Percentiles rank a stretch among this genome's conserved stretches.
Evolutionary conservation across 2,888 invertebrate species (phyloP).

Genomic region (Scaptomyza tumidula): DNA sequence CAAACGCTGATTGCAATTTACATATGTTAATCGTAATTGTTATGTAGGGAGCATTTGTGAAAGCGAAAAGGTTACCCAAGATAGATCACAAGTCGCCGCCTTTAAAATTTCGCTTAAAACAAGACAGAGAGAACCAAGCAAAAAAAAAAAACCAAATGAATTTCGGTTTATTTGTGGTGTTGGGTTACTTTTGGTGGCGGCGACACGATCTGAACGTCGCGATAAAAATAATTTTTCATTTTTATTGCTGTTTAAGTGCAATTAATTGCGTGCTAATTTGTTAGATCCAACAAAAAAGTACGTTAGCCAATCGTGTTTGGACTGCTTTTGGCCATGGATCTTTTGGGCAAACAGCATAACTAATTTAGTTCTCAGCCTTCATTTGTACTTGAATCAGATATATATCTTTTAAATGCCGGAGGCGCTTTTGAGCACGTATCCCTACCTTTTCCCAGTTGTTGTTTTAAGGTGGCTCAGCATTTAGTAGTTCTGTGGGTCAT

Average conservation of each 20-base stretch:
- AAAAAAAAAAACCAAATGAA: conserved; percentile 10
- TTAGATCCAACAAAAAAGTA: conserved; percentile 25
- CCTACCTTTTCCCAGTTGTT: conserved; percentile 14
- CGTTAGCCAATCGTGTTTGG: conserved; percentile 13
- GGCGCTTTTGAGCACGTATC: conserved; percentile 3
- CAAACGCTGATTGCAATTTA: conserved; percentile 40
- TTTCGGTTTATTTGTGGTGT: conserved; percentile 17
- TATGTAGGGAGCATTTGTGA: conserved; percentile 43
- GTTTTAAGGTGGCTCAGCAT: conserved; percentile 7
- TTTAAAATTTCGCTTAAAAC: neutral
- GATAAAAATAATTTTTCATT: conserved; percentile 67
- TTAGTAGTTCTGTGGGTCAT: conserved; percentile 74
- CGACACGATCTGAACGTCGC: conserved; percentile 50
- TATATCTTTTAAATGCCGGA: conserved; percentile 4
- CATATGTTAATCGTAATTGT: conserved; percentile 66
- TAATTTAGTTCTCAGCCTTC: conserved; percentile 44
- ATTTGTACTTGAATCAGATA: conserved; percentile 12
- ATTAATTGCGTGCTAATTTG: conserved; percentile 77
- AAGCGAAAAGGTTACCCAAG: conserved; percentile 52
- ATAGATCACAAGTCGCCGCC: conserved; percentile 34
- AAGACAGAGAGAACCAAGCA: neutral
- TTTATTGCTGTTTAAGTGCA: conserved; percentile 69
- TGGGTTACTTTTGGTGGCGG: conserved; percentile 28
- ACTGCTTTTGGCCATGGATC: conserved; percentile 5
- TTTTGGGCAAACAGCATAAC: conserved; percentile 31